These are phyloP conservation scores for Scaptodrosophila latifasciaeformis DNA, from an alignment of 2,888 invertebrate genomes.

Conservation along the genomic window DNA sequence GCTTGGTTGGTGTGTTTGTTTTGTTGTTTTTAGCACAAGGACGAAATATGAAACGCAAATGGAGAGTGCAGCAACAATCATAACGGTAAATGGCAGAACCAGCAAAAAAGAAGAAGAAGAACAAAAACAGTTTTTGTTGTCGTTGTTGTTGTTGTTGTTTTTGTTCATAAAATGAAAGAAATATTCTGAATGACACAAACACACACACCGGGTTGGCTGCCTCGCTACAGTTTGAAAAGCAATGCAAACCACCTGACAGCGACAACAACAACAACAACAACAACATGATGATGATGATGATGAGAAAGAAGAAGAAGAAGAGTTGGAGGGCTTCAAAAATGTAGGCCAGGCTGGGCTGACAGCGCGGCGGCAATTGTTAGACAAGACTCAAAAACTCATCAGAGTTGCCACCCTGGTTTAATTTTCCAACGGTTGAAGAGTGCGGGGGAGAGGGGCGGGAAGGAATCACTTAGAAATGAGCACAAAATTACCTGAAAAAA, in stretches of 20 bases:
- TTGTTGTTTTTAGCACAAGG: constrained; percentile 59
- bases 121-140: constrained; percentile 7
- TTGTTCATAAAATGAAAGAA: constrained; percentile 26
- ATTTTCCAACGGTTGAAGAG: constrained; percentile 6
- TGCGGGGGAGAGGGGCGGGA: neutral
- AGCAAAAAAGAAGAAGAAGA: constrained; percentile 18
- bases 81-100: constrained; percentile 14
- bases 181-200: constrained; percentile 39
- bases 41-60: constrained; percentile 45
- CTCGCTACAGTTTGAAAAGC: neutral
- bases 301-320: neutral
- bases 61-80: constrained; percentile 29
- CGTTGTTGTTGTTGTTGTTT: neutral
- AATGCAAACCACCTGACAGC: neutral
- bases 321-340: neutral
- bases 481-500: constrained; percentile 21
- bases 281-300: neutral
- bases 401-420: constrained; percentile 48
- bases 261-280: neutral
- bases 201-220: too few species aligned
- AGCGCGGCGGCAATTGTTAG: constrained; percentile 1
- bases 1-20: too few species aligned
- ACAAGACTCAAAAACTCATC: constrained; percentile 24
- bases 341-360: neutral
- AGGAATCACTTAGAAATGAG: too few species aligned